Evolutionary conservation across 1,140 invertebrate species (phyloP).

Genomic region (Gerris buenoi): DNA sequence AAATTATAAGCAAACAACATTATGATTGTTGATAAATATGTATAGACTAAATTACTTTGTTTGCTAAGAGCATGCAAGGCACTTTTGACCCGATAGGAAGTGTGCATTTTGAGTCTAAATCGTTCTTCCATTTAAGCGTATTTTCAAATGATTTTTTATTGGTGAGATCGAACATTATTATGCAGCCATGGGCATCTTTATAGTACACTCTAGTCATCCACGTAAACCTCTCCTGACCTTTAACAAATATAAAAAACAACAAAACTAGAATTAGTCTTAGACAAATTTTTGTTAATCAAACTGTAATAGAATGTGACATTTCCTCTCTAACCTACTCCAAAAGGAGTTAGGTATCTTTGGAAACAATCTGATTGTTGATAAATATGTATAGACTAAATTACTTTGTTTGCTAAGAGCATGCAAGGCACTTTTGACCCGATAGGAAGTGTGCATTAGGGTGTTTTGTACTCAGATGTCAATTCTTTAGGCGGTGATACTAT

Average conservation of each 20-base stretch:
- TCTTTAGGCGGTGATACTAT: too few species aligned
- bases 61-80: constrained; percentile 41
- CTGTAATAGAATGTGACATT: too few species aligned
- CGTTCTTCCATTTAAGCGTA: constrained; percentile 43
- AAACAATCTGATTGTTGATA: too few species aligned
- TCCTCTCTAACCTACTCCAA: too few species aligned
- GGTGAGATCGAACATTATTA: constrained; percentile 45
- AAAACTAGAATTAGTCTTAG: too few species aligned
- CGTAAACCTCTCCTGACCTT: constrained; percentile 44
- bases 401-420: constrained; percentile 43
- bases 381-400: constrained; percentile 19
- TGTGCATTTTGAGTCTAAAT: constrained; percentile 41
- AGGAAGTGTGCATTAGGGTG: constrained; percentile 36
- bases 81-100: constrained; percentile 37
- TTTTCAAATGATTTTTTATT: constrained; percentile 40
- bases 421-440: constrained; percentile 40
- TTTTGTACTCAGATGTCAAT: too few species aligned
- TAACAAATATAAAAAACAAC: constrained; percentile 12
- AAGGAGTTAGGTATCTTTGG: too few species aligned
- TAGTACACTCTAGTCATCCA: constrained; percentile 48
- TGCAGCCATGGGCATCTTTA: constrained; percentile 43
- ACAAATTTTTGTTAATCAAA: too few species aligned
- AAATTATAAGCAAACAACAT: too few species aligned
- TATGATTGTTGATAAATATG: not conserved
- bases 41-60: constrained; percentile 34